Conservation (phyloP, 2,888 invertebrate genomes). For the Phorcus lineatus region DNA sequence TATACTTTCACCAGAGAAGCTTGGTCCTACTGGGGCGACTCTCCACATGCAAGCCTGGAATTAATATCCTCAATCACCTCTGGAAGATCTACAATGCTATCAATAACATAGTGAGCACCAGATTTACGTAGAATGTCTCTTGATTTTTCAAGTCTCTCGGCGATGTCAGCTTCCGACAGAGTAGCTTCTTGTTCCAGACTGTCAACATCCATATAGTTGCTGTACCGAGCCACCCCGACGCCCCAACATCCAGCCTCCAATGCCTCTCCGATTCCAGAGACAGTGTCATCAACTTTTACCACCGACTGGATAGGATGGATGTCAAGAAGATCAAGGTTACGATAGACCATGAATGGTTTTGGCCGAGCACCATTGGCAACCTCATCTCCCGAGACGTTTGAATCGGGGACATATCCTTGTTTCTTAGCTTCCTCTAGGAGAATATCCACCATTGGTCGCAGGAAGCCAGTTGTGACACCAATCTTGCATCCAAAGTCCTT, state of each 20-base stretch:
- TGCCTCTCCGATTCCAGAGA: conserved; percentile 73
- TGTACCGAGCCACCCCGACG: conserved; percentile 74
- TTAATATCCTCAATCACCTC: conserved; percentile 74
- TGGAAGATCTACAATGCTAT: conserved; percentile 72
- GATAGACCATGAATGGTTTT: conserved; percentile 75
- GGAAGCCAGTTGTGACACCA: conserved; percentile 72
- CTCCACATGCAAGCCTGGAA: conserved; percentile 66
- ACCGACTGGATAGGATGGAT: conserved; percentile 71
- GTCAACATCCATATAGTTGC: conserved; percentile 75
- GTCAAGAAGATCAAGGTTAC: conserved; percentile 73
- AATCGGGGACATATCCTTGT: conserved; percentile 73
- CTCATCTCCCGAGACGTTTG: conserved; percentile 74
- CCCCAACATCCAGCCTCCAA: conserved; percentile 75
- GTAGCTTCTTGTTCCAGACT: conserved; percentile 64
- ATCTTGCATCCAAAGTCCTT: conserved; percentile 63
- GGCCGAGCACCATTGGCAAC: conserved; percentile 73
- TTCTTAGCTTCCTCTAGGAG: conserved; percentile 66
- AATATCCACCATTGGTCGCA: conserved; percentile 70
- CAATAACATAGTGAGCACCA: conserved; percentile 76
- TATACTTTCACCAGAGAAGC: no score
- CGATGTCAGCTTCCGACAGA: conserved; percentile 64
- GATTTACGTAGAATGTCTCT: conserved; percentile 66
- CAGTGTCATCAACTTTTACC: conserved; percentile 75
- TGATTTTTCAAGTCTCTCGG: conserved; percentile 55
- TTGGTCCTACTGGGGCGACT: conserved; percentile 54